Percentiles rank a stretch among this genome's conserved stretches.
Conservation (phyloP, 1,140 invertebrate genomes). For the Trichoplusia ni region DNA sequence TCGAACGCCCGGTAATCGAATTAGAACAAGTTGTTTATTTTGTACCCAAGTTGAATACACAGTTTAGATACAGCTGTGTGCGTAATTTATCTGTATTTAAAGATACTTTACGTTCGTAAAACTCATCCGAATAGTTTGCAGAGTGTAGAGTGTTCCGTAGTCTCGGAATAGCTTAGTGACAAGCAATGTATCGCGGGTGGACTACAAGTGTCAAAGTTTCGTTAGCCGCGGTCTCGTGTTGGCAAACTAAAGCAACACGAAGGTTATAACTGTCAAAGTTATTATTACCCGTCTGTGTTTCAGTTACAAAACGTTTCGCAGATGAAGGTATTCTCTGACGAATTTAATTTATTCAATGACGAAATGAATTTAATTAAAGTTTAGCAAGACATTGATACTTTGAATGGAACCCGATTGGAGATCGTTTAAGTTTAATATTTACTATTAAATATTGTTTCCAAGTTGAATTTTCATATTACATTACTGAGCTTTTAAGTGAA, state of each 20-base stretch:
- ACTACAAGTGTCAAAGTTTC: constrained; percentile 64
- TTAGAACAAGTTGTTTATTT: not conserved
- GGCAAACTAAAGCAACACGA: constrained; percentile 50
- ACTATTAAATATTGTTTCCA: constrained; percentile 32
- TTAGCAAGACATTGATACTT: constrained; percentile 41
- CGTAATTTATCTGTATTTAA: constrained; percentile 1
- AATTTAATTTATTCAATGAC: constrained; percentile 46
- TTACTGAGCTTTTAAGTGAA: too few species aligned
- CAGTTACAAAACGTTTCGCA: constrained; percentile 37
- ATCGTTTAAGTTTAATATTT: constrained; percentile 37
- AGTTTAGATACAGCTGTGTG: not conserved
- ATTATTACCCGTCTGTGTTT: constrained; percentile 53
- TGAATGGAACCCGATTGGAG: constrained; percentile 37
- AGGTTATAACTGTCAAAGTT: constrained; percentile 69
- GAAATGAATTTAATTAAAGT: constrained; percentile 54
- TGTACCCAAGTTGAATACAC: not conserved
- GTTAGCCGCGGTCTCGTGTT: constrained; percentile 50
- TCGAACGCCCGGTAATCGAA: not conserved
- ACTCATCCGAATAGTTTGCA: constrained; percentile 8
- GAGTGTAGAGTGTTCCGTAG: too few species aligned
- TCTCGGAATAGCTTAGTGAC: constrained; percentile 27
- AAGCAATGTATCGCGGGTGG: constrained; percentile 49
- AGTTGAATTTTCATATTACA: constrained; percentile 24
- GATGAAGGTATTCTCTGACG: constrained; percentile 12
- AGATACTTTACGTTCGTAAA: too few species aligned